Base-by-base conservation (phyloP, 2,888 invertebrate species). In the Tridacna gigas region DNA sequence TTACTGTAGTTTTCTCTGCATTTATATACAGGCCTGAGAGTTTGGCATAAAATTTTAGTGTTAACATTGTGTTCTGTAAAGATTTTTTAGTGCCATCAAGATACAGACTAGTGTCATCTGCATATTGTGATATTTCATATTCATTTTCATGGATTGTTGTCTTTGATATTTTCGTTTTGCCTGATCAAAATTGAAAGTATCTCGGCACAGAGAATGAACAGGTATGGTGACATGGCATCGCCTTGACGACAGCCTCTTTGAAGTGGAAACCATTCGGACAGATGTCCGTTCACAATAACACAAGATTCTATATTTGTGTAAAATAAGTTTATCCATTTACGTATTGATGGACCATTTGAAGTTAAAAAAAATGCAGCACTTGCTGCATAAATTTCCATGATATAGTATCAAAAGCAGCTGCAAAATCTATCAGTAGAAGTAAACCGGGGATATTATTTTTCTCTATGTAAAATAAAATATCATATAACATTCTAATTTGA, bases 401-500 rank as follows among this genome's bases (percentile, higher is more conserved):
- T 13, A 51, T 51, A 15, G 51, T 51, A 51, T 51, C 51, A 15
- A 51, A 51, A 15, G 11, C 11, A n/a, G n/a, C n/a, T n/a, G n/a
- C n/a, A n/a, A n/a, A n/a, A n/a, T n/a, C n/a, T 13, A 84, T 61
- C 15, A 51, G 51, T 51, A 51, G 15, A 13, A 51, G 15, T 13
- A 11, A 11, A 11, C 51, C 51, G 51, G 51, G 51, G 51, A 51
- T 51, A 15, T 15, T 51, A 11, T 51, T 11, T 15, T 51, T 51
- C 51, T 51, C 51, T 51, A 37, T 69, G 18, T 51, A 48, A 87
- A 77, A 47, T 51, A 84, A 48, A 7, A 86, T 56, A 47, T 83
- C 86, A 79, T 84, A 82, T 48, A 82, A 63, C 25, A 71, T 25
- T 45, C 84, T 45, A 26, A 48, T 85, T 82, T 26, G 81, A 73